Evolutionary conservation across 2,797 vertebrate genomes (phyloP), one percentile per base, ranked within the genome.

Genomic region (Sebastes iracundus): DNA sequence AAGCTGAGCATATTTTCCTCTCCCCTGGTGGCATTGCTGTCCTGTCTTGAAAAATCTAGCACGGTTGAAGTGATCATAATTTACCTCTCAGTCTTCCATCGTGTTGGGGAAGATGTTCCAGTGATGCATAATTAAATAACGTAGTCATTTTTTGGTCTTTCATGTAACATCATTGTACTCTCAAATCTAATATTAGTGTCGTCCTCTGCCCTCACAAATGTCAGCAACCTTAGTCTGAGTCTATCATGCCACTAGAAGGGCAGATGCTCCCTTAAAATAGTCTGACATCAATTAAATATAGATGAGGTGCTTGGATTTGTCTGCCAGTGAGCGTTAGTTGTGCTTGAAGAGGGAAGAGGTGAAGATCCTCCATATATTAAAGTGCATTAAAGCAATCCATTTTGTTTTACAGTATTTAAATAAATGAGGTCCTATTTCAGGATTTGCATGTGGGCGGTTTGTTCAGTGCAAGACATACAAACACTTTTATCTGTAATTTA

Each of bases 211-310:
- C 70, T 81, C 79, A 79, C 28, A 81, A 81, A 90, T 90, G 79
- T 90, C 78, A 82, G 38, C 80, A 72, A 75, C 84, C 67, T 74
- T 70, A 73, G 63, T 87, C 58, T 75, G 77, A 78, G 72, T 72
- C 71, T 73, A 64, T 84, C 79, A 72, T 87, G 81, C 87, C 79
- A 84, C 79, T 59, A 70, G 84, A 91, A 89, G 92, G 87, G 85
- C 87, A 93, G 87, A 85, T 66, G 69, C 86, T 67, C 79, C 89
- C 91, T 87, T 87, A 90, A 95, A 95, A 96, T 95, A 94, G 92
- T 90, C 82, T 83, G 69, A 66, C 76, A 76, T 86, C 83, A 88
- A 92, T 95, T 91, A 93, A 95, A 93, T 89, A 95, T 93, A 88
- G 85, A 94, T 93, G 93, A 92, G 88, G 23, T 72, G 62, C 88